Evolutionary conservation across 92 coral and sea anemone species (phyloP).

Genomic region (Porites rus): DNA sequence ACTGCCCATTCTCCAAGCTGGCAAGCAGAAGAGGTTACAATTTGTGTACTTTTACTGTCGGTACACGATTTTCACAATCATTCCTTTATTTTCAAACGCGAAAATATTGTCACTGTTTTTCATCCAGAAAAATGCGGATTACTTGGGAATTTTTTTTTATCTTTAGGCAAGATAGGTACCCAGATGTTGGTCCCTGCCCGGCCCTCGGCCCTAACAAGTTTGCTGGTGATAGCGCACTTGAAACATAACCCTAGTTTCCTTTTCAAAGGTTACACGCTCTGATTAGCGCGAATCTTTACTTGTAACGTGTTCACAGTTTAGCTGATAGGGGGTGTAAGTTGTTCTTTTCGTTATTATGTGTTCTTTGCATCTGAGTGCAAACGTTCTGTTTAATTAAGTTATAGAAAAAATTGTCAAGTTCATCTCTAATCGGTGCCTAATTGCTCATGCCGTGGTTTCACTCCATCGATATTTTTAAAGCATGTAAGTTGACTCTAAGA

Average conservation of each 20-base stretch:
- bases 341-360: background rate
- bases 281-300: too few species aligned
- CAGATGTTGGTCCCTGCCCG: slow-evolving; percentile 5
- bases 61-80: background rate
- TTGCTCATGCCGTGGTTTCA: slow-evolving; percentile 7
- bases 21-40: background rate
- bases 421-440: background rate
- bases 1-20: background rate
- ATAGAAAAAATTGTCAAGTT: background rate
- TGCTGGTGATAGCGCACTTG: slow-evolving; percentile 6
- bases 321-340: background rate
- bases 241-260: slow-evolving; percentile 35
- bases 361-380: background rate
- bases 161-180: background rate
- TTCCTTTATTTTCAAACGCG: background rate
- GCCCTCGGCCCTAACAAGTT: background rate
- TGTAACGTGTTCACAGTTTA: too few species aligned
- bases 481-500: slow-evolving; percentile 33
- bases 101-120: background rate
- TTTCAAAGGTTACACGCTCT: too few species aligned
- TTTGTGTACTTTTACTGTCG: background rate
- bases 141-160: background rate
- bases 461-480: slow-evolving; percentile 9
- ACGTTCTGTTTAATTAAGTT: background rate
- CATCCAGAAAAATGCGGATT: slow-evolving; percentile 21